Percentiles rank a stretch among this genome's conserved stretches.
Evolutionary conservation across 2,888 invertebrate genomes (phyloP).

Genomic region (Dysmachus trigonus): DNA sequence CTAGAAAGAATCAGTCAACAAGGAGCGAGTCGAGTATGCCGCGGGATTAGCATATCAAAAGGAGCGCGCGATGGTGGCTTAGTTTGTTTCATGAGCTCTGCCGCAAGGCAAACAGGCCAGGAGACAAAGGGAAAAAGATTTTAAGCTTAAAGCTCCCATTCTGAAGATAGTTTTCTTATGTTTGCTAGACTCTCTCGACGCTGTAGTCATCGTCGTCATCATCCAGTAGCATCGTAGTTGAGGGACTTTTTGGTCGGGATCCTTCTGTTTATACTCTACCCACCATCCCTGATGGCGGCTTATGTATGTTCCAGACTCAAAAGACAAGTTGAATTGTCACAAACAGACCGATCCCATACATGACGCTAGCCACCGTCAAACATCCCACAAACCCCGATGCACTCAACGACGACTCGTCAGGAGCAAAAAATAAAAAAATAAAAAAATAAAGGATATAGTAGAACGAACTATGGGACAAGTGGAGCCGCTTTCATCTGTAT

Average conservation of each 20-base stretch:
- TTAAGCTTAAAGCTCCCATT: constrained; percentile 45
- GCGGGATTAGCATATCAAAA: constrained; percentile 36
- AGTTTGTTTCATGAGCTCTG: background rate
- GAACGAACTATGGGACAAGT: constrained; percentile 30
- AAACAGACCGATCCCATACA: constrained; percentile 35
- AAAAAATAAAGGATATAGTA: background rate
- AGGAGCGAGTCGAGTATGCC: background rate
- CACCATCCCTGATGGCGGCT: background rate
- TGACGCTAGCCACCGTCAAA: background rate
- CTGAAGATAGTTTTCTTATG: constrained; percentile 49
- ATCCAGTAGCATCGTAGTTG: no score
- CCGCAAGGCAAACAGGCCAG: constrained; percentile 33
- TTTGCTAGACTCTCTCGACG: constrained; percentile 46
- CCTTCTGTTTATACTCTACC: background rate
- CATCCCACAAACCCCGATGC: background rate
- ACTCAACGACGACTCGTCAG: background rate
- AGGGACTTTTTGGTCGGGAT: background rate
- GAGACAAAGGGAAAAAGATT: constrained; percentile 45
- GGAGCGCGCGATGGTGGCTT: constrained; percentile 5
- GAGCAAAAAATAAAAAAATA: background rate
- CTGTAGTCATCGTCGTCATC: background rate
- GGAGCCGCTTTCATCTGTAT: constrained; percentile 6
- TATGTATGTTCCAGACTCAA: constrained; percentile 32
- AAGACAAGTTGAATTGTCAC: constrained; percentile 40
- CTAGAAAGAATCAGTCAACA: constrained; percentile 29